A percentile compares a stretch with the other conserved stretches of the same genome.
Conservation (phyloP, 1,140 invertebrate genomes). For the Bombus picipes region DNA sequence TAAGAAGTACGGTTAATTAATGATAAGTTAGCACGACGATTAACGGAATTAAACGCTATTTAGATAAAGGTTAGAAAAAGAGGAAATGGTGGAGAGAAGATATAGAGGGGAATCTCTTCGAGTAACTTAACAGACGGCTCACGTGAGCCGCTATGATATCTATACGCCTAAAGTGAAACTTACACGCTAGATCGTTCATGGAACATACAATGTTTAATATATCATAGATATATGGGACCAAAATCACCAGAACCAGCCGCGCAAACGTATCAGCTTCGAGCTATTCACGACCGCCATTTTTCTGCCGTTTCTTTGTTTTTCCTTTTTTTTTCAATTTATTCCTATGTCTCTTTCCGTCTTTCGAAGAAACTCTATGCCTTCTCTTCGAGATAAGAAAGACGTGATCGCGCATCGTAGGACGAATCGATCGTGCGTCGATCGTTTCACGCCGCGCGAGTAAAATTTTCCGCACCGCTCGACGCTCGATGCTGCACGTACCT, state of each 20-base stretch:
- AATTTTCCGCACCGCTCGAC: constrained; percentile 37
- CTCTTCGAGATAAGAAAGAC: background rate
- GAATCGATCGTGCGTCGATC: constrained; percentile 38
- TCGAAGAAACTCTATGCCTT: background rate
- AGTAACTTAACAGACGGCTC: constrained; percentile 70
- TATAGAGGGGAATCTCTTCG: constrained; percentile 53
- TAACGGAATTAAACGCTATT: background rate
- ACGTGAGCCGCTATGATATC: constrained; percentile 71
- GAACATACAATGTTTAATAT: constrained; percentile 95
- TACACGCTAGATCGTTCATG: constrained; percentile 88
- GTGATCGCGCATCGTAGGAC: constrained; percentile 14
- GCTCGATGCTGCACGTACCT: constrained; percentile 1
- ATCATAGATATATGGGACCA: constrained; percentile 98
- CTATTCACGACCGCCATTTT: constrained; percentile 56
- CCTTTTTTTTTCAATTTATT: background rate
- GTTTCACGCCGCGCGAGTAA: constrained; percentile 19
- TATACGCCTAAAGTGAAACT: constrained; percentile 56
- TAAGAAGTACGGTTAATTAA: background rate
- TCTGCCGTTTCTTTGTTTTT: background rate
- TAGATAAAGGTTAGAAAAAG: background rate
- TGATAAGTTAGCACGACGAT: constrained; percentile 1
- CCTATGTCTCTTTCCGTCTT: background rate
- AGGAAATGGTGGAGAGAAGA: background rate
- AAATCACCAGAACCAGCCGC: constrained; percentile 87
- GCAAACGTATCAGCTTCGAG: constrained; percentile 55